A percentile compares a stretch with the other conserved stretches of the same genome.
These are phyloP conservation scores for Caenorhabditis zanzibari DNA, from an alignment of 2,888 invertebrate genomes.

Conservation along the genomic window DNA sequence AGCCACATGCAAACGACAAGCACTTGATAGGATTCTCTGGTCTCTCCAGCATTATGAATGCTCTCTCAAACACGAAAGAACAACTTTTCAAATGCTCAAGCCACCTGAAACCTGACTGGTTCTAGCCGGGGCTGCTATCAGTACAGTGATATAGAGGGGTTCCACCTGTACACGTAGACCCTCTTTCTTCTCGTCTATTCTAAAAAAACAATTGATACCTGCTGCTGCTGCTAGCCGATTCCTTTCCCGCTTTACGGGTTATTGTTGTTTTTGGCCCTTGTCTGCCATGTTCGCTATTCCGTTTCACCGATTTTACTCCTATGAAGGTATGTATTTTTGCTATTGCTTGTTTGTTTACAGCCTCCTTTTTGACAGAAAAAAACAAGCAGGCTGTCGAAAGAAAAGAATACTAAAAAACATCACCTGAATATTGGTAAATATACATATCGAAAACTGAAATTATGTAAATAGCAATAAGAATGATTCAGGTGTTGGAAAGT, in stretches of 20 bases:
- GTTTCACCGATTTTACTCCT: conserved; percentile 60
- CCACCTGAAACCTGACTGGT: conserved; percentile 60
- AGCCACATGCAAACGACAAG: conserved; percentile 49
- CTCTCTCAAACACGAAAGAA: conserved; percentile 50
- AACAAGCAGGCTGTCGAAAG: conserved; percentile 11
- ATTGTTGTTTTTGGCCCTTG: conserved; percentile 28
- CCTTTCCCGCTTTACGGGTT: conserved; percentile 10
- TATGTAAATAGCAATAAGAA: conserved; percentile 16
- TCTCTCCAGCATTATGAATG: conserved; percentile 6
- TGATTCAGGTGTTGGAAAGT: background rate
- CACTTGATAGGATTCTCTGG: conserved; percentile 55
- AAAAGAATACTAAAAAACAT: conserved; percentile 18
- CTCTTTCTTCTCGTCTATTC: conserved; percentile 17
- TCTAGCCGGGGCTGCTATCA: conserved; percentile 56
- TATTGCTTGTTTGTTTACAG: conserved; percentile 43
- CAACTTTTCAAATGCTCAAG: conserved; percentile 42
- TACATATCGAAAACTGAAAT: conserved; percentile 7
- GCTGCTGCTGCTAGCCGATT: conserved; percentile 28
- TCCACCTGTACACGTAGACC: conserved; percentile 33
- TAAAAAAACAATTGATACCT: conserved; percentile 54
- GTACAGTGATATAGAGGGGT: conserved; percentile 33
- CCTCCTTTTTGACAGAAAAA: background rate
- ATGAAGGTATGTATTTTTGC: conserved; percentile 53
- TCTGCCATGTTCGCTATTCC: conserved; percentile 64
- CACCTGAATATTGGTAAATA: conserved; percentile 39